Evolutionary conservation across 2,113 vertebrate species (phyloP).

Genomic region (Montifringilla adamsi): DNA sequence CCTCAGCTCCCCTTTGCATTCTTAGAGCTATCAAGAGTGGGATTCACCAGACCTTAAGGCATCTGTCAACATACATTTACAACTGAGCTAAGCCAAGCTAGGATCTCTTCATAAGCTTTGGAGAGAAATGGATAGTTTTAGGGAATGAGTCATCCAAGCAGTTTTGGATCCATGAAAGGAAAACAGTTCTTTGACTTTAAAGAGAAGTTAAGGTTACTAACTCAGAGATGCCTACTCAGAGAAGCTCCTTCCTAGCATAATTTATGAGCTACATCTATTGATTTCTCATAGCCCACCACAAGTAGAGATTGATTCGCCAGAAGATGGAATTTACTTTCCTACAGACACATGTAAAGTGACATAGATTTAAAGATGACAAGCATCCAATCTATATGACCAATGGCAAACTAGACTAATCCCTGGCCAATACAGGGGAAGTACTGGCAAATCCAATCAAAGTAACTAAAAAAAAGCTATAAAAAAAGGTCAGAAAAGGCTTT

Average conservation of each 20-base stretch:
- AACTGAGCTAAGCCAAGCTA: not conserved
- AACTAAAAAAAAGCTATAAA: not conserved
- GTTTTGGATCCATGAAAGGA: not conserved
- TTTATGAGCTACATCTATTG: not conserved
- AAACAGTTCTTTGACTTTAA: not conserved
- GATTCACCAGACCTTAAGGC: slow-evolving; percentile 38
- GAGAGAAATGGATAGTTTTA: not conserved
- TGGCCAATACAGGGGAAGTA: not conserved
- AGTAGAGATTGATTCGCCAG: not conserved
- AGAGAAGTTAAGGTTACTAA: slow-evolving; percentile 8
- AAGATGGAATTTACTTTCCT: not conserved
- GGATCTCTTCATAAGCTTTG: not conserved
- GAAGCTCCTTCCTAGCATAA: not conserved
- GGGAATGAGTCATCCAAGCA: slow-evolving; percentile 1
- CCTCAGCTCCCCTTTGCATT: slow-evolving; percentile 30
- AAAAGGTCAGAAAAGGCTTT: not conserved
- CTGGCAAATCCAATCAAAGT: not conserved
- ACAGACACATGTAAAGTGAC: not conserved
- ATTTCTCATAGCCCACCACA: not conserved
- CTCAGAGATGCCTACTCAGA: not conserved
- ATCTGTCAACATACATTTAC: slow-evolving; percentile 43
- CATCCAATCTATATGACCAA: not conserved
- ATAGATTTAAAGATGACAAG: not conserved
- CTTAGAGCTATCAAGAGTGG: slow-evolving; percentile 10
- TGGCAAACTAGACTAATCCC: not conserved